Base-by-base conservation (phyloP, 2,797 vertebrate genomes). In the Lophius americanus region DNA sequence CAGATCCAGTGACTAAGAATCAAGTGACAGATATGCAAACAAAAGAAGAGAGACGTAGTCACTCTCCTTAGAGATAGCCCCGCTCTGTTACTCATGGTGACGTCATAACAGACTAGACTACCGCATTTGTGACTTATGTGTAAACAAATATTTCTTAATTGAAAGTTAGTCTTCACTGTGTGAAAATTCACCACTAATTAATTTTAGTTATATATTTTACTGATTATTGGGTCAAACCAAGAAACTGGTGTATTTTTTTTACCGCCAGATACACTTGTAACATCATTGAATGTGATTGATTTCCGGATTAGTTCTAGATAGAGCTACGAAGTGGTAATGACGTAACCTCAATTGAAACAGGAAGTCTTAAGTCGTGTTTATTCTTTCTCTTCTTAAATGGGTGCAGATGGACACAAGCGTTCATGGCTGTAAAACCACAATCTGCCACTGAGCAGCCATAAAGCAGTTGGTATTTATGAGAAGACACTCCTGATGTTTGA, bases 31-130 rank as follows among this genome's bases (percentile, higher is more conserved):
- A 49, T 37, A 0, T 14, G 52, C 32, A 58, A 65, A 56, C 42
- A 60, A 47, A 42, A 9, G 47, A 14, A 39, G 6, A 47, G 48
- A 44, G 36, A 49, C 61, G 36, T 42, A 52, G n/a, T 51, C 4
- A 4, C 13, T 47, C 46, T 60, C 36, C 58, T 14, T 49, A 61
- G 11, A 47, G 32, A 32, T 3, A 0, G 9, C 32, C 23, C 32
- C 42, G 23, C 11, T 63, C 23, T 10, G 39, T 81, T 88, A 67
- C 71, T 76, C 81, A 73, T 51, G 36, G 36, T 54, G 11, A 60
- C 13, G 35, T 64, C 36, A 70, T 58, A 32, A 9, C 39, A 0
- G 4, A 32, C 56, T 3, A 64, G 68, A 70, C 61, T 47, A 64
- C 70, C 68, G 43, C 14, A 49, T 51, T 39, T 58, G 48, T 82